Evolutionary conservation across 2,888 invertebrate species (phyloP), one percentile per base, ranked within the genome.

Genomic region (Lypha dubia): DNA sequence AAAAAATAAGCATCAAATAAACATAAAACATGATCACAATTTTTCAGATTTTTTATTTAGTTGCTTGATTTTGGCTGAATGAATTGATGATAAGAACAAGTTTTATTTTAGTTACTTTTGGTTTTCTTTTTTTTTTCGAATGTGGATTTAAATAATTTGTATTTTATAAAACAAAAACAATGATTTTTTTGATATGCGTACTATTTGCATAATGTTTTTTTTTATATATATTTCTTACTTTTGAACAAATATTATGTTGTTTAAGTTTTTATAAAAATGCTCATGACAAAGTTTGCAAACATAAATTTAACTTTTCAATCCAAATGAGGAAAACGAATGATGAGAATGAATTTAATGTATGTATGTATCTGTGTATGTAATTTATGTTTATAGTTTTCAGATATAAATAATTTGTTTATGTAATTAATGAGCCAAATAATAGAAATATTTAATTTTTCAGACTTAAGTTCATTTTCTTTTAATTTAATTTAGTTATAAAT

Each of bases 191-290:
- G 28, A 46, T 41, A 75, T 58, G 65, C 67, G 32, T 77, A 38
- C 28, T 68, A 62, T 83, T 79, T 73, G 77, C 83, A 79, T 79
- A 83, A 41, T 32, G 15, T 62, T 32, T 28, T 62, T 44, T 60
- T 35, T n/a, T n/a, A n/a, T n/a, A n/a, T n/a, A n/a, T n/a, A 20
- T 17, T 51, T 13, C 5, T 49, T 41, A 13, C 7, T 24, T 71
- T 79, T 20, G 38, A 51, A 53, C 28, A 28, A 51, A 53, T n/a
- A n/a, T 13, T 51, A 13, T 73, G 62, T 24, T 62, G 38, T 5
- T 35, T 51, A 83, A 67, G 58, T 73, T 67, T 38, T 49, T 5
- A 51, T 62, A 20, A 49, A 76, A 24, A 62, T 35, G 15, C 9
- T 38, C 3, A 38, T 63, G 35, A 49, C 32, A 49, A 17, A 38